Evolutionary conservation across 1,140 invertebrate genomes (phyloP).

Genomic region (Apolygus lucorum): DNA sequence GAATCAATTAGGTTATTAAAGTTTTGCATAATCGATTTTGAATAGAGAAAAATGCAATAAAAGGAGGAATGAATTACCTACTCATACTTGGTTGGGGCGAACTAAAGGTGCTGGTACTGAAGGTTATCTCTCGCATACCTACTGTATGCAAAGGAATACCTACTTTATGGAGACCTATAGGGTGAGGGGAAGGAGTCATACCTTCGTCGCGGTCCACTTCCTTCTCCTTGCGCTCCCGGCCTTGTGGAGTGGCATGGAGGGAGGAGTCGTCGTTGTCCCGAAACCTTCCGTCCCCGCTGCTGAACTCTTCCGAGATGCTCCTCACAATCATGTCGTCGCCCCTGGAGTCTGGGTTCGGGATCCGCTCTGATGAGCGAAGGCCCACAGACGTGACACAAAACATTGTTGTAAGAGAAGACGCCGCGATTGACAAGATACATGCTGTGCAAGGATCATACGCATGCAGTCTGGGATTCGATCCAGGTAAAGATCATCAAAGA

Average conservation of each 20-base stretch:
- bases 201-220: slow-evolving; percentile 76
- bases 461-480: too few species aligned
- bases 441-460: too few species aligned
- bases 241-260: slow-evolving; percentile 28
- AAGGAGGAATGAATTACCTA: not conserved
- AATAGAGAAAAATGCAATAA: not conserved
- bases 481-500: too few species aligned
- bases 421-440: too few species aligned
- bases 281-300: slow-evolving; percentile 59
- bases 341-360: not conserved
- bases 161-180: too few species aligned
- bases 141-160: too few species aligned
- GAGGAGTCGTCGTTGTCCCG: slow-evolving; percentile 51
- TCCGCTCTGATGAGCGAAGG: not conserved
- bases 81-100: not conserved
- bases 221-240: slow-evolving; percentile 57
- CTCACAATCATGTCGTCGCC: slow-evolving; percentile 47
- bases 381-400: too few species aligned
- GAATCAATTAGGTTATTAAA: not conserved
- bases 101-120: not conserved
- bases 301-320: slow-evolving; percentile 80
- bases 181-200: slow-evolving; percentile 38
- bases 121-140: too few species aligned
- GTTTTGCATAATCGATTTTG: not conserved
- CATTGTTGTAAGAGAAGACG: too few species aligned